These are phyloP conservation scores for Eulemur macaco DNA, from an alignment of 2,113 vertebrate genomes.

Conservation along the genomic window DNA sequence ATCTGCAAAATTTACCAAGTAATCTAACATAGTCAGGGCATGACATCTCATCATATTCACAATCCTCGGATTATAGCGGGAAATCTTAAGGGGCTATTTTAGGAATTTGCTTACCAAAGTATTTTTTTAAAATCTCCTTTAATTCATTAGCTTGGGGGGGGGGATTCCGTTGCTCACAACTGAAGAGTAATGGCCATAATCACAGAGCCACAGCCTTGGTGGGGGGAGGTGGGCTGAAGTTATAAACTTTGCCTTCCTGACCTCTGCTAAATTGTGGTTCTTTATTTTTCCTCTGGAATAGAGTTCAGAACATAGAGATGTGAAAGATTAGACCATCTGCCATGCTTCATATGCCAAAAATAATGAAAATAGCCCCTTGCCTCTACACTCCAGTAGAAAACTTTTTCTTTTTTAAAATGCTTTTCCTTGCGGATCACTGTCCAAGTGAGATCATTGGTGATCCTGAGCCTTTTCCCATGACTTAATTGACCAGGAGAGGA, in stretches of 20 bases:
- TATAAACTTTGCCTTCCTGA: conserved; percentile 57
- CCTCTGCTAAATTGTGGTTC: conserved; percentile 54
- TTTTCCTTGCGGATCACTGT: conserved; percentile 54
- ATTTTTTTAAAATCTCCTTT: conserved; percentile 34
- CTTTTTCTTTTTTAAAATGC: conserved; percentile 58
- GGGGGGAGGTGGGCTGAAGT: neutral
- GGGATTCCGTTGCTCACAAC: neutral
- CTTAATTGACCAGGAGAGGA: conserved; percentile 78
- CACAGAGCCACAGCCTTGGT: neutral
- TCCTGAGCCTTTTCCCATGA: conserved; percentile 79
- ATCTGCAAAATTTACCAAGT: conserved; percentile 3
- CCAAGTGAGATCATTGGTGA: conserved; percentile 65
- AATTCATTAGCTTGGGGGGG: conserved; percentile 23
- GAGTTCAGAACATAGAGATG: conserved; percentile 63
- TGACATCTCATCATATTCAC: neutral
- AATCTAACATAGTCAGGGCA: neutral
- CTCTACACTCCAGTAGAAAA: conserved; percentile 69
- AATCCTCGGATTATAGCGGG: neutral
- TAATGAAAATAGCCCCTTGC: conserved; percentile 62
- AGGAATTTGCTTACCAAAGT: conserved; percentile 23
- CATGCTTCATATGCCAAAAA: conserved; percentile 66
- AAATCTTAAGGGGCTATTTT: conserved; percentile 44
- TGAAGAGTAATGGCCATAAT: neutral
- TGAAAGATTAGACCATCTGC: conserved; percentile 74
- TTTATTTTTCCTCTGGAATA: conserved; percentile 64